phyloP scores from a whole-genome alignment of 2,888 invertebrate genomes.

The Rutpela maculata region DNA sequence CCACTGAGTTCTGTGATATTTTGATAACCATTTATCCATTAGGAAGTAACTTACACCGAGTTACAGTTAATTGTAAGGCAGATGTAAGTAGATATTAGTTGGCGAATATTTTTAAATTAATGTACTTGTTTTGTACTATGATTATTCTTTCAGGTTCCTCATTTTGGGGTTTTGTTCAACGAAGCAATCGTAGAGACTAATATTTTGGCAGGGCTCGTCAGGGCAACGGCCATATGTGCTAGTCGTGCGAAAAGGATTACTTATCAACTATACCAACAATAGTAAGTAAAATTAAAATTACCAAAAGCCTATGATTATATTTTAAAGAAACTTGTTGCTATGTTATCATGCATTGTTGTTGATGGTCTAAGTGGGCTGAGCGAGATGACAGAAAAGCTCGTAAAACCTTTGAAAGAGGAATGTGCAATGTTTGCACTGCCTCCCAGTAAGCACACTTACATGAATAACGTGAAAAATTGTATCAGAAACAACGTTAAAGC shows the following conservation, averaged over 20 bases:
- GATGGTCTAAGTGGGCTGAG: too few relatives aligned
- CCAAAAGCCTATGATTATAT: too few relatives aligned
- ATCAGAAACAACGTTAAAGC: too few relatives aligned
- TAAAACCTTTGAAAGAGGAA: too few relatives aligned
- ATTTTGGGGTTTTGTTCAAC: slow-evolving; percentile 96
- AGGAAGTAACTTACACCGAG: slow-evolving; percentile 88
- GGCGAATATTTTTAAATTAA: slow-evolving; percentile 4
- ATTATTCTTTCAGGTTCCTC: slow-evolving; percentile 80
- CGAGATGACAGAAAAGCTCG: too few relatives aligned
- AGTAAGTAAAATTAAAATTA: slow-evolving; percentile 77
- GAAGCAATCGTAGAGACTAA: slow-evolving; percentile 88
- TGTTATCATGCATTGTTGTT: too few relatives aligned
- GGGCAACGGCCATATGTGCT: slow-evolving; percentile 93
- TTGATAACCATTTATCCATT: slow-evolving; percentile 97
- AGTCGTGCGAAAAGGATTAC: slow-evolving; percentile 93
- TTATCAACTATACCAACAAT: slow-evolving; percentile 92
- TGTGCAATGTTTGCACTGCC: too few relatives aligned
- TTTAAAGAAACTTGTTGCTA: too few relatives aligned
- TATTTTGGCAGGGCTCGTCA: slow-evolving; percentile 88
- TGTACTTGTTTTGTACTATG: background rate
- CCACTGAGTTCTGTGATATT: slow-evolving; percentile 99
- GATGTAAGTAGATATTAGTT: slow-evolving; percentile 78
- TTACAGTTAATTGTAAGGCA: slow-evolving; percentile 91
- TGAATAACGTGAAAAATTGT: too few relatives aligned
- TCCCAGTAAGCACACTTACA: too few relatives aligned